These are phyloP conservation scores for Drosophila littoralis DNA, from an alignment of 1,140 invertebrate genomes.

Conservation along the genomic window DNA sequence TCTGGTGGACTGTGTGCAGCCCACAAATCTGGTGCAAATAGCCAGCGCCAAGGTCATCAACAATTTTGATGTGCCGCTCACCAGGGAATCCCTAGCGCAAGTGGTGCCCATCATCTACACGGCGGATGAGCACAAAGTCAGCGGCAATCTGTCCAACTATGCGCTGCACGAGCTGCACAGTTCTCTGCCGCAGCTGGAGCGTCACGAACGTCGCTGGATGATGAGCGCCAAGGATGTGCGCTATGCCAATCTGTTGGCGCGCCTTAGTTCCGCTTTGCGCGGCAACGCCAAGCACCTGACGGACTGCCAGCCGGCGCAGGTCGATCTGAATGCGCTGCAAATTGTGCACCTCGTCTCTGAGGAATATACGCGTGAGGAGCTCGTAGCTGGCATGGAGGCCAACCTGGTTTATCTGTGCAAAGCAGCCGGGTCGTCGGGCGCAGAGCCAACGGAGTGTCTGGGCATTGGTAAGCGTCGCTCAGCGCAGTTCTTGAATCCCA, in stretches of 20 bases:
- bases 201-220: conserved; percentile 42
- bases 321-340: conserved; percentile 46
- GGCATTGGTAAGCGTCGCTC: conserved; percentile 64
- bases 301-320: conserved; percentile 48
- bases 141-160: conserved; percentile 21
- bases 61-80: conserved; percentile 85
- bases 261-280: conserved; percentile 56
- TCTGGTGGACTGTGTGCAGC: conserved; percentile 84
- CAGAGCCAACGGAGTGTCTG: conserved; percentile 51
- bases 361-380: conserved; percentile 30
- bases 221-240: conserved; percentile 76
- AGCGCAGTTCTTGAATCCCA: too few relatives aligned
- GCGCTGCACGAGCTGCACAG: conserved; percentile 49
- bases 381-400: conserved; percentile 66
- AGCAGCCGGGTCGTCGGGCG: not conserved
- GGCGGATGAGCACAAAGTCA: conserved; percentile 35
- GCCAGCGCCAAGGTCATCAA: conserved; percentile 82
- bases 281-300: conserved; percentile 60
- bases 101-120: conserved; percentile 55
- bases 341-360: conserved; percentile 42
- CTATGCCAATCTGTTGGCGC: conserved; percentile 65
- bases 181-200: conserved; percentile 38
- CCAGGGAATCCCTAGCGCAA: conserved; percentile 68
- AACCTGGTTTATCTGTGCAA: conserved; percentile 79
- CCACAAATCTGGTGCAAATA: conserved; percentile 86